Base-by-base conservation (phyloP, 2,888 invertebrate species). In the Pristionchus maxplancki region DNA sequence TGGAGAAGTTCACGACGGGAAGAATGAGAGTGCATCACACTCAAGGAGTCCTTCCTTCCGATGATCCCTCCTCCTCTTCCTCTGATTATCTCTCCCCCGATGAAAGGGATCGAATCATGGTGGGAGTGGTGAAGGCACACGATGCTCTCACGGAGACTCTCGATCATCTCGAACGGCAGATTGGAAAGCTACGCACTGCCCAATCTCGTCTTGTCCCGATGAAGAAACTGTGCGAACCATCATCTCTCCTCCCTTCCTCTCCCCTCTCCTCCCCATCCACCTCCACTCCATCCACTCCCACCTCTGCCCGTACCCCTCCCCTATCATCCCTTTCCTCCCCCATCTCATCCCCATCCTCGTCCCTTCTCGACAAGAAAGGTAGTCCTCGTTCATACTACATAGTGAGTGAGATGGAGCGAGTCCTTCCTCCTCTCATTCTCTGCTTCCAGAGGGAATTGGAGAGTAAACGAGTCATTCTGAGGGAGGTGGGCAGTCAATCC, bases 101-200 rank as follows among this genome's bases (percentile, higher is more conserved):
- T 37, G 89, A 89, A 40, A 88, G 86, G 34, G 50, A 86, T 17
- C 86, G 83, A 28, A 40, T 81, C 44, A 87, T 89, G 34, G 58
- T 67, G 3, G 89, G 89, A 3, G 78, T 91, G 2, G 91, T 91
- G 20, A 62, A 71, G n/a, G 28, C 87, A 64, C 90, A 90, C 40
- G 88, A 89, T 6, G 88, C 89, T 44, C 17, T 91, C 62, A 85
- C 81, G 24, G 89, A 89, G 24, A 31, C 40, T 13, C 89, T 92
- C 84, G 88, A 87, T n/a, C 89, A 91, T 44, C 87, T 92, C 67
- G 90, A 90, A 17, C 87, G 89, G 62, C 89, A 91, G 17, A 88
- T 91, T 40, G 89, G 88, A 15, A 92, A 92, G 78, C 90, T 92
- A 34, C 86, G 90, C 71, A 89, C 87, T 0, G 92, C 91, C 34